Percentiles rank a stretch among this genome's conserved stretches.
Conservation (phyloP, 2,113 vertebrate species). For the Malurus alboscapulatus region DNA sequence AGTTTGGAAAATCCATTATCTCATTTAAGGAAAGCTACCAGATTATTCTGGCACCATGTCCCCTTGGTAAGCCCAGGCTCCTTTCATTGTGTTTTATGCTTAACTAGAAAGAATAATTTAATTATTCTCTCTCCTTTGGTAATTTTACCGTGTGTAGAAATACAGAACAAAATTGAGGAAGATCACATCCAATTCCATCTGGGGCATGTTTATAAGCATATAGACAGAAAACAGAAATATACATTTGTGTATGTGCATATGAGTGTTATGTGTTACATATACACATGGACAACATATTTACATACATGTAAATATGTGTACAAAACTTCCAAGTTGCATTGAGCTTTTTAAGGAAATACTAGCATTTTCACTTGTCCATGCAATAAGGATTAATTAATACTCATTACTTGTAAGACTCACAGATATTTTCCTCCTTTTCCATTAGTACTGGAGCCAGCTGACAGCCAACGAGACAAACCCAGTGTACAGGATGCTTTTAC, state of each 20-base stretch:
- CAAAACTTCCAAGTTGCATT: neutral
- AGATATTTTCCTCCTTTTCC: neutral
- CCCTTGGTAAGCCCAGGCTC: neutral
- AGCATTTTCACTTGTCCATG: neutral
- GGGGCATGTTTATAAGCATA: neutral
- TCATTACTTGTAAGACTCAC: neutral
- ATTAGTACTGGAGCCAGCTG: neutral
- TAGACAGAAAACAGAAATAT: neutral
- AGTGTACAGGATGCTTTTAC: neutral
- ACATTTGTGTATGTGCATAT: neutral
- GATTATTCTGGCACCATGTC: neutral
- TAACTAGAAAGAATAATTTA: neutral
- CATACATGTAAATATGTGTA: neutral
- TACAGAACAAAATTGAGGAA: neutral
- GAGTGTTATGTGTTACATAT: neutral
- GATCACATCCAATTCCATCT: neutral
- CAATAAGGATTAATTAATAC: neutral
- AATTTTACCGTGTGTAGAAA: neutral
- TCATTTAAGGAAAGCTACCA: neutral
- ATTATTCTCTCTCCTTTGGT: neutral
- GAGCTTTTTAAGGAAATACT: neutral
- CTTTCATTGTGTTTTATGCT: neutral
- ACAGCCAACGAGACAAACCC: neutral
- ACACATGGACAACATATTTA: neutral
- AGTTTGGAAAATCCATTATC: conserved; percentile 14